Evolutionary conservation across 2,797 vertebrate genomes (phyloP), one percentile per base, ranked within the genome.

Genomic region (Anisognathus igniventris): DNA sequence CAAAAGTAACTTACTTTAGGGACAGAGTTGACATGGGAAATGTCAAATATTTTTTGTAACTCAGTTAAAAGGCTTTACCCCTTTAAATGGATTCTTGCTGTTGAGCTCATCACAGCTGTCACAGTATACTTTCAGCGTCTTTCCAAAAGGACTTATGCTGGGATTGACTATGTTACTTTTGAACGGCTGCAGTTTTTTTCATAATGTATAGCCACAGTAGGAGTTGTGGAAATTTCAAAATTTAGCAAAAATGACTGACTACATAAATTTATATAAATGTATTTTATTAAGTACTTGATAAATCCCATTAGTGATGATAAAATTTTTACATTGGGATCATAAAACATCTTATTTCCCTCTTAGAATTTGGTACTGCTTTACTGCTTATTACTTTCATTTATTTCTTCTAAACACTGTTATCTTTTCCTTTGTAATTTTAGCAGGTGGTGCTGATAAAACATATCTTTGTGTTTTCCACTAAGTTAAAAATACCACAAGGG

Each of bases 401-500:
- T 91, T 53, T 54, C 13, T 65, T 73, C n/a, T n/a, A 64, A 85
- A 92, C 18, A 54, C 57, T 12, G 40, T 73, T 85, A 68, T 71
- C 5, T 47, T 86, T 77, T 65, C 30, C 57, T 86, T 80, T 71
- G 65, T 73, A 66, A 85, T 77, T 77, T 79, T 93, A 84, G 68
- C 72, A 87, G 39, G 50, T 89, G 65, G 35, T 87, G 72, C 15
- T 74, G 71, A 95, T 75, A 73, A 92, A 93, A 95, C 24, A 13
- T 28, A 68, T 72, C 28, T 80, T 92, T 82, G 25, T 88, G 50
- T 65, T 94, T 95, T 74, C 50, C 31, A 51, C 44, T 50, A 85
- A 87, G 88, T 92, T 94, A 93, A 96, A 95, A 96, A 93, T 91
- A 95, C 74, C 91, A 89, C 54, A 53, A 80, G 67, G 10, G 42